Conservation (phyloP, 1,140 invertebrate species). For the Belonocnema kinseyi region DNA sequence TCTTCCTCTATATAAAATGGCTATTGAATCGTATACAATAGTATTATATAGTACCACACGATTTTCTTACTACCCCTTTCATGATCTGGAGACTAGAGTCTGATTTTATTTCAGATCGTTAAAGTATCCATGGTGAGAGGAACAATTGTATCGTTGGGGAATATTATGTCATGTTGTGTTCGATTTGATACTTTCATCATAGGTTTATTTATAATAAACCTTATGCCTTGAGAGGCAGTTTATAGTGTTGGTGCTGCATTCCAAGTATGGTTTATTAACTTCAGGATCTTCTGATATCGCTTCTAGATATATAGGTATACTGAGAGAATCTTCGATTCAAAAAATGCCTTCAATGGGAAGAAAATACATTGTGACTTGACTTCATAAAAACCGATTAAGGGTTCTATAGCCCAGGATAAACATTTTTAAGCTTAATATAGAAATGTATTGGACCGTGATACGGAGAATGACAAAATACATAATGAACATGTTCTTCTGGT, state of each 20-base stretch:
- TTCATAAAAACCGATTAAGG: too few species aligned
- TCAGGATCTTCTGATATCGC: too few species aligned
- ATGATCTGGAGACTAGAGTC: not conserved
- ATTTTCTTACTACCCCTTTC: slow-evolving; percentile 19
- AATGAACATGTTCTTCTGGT: too few species aligned
- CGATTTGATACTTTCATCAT: slow-evolving; percentile 8
- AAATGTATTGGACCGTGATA: too few species aligned
- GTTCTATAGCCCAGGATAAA: too few species aligned
- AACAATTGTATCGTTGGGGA: not conserved
- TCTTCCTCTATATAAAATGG: not conserved
- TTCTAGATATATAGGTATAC: too few species aligned
- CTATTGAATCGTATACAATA: slow-evolving; percentile 26
- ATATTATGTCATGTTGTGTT: slow-evolving; percentile 1
- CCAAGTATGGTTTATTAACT: too few species aligned
- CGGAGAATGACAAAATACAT: too few species aligned
- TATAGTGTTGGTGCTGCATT: not conserved
- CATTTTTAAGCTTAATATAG: too few species aligned
- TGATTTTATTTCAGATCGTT: slow-evolving; percentile 16
- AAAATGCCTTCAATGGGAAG: too few species aligned
- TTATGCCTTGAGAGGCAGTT: not conserved
- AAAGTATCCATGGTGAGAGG: not conserved
- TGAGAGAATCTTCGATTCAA: too few species aligned
- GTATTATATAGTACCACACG: slow-evolving; percentile 7
- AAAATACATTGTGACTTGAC: too few species aligned
- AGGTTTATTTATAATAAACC: not conserved